These are phyloP conservation scores for Neodontobutis hainanensis DNA, from an alignment of 2,113 vertebrate genomes.

Conservation along the genomic window DNA sequence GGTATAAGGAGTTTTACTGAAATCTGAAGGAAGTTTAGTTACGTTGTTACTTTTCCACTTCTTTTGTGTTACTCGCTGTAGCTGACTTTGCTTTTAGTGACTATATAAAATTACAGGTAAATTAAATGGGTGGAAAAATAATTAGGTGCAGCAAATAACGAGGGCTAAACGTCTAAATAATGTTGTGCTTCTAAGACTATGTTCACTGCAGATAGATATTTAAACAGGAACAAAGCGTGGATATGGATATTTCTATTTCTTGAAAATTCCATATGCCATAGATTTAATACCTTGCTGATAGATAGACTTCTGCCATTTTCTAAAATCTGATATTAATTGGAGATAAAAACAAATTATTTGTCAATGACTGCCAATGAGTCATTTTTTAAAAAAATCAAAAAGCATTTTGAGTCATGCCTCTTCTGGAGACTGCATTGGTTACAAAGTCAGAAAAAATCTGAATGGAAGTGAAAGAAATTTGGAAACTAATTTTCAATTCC, in stretches of 20 bases:
- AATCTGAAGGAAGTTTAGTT: conserved; percentile 12
- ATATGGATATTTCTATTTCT: neutral
- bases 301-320: too few species aligned
- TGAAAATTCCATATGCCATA: too few species aligned
- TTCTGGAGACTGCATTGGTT: too few species aligned
- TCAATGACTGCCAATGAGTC: too few species aligned
- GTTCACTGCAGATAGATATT: conserved; percentile 24
- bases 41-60: neutral
- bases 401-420: too few species aligned
- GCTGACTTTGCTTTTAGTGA: neutral
- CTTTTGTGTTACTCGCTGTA: neutral
- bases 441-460: too few species aligned
- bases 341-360: too few species aligned
- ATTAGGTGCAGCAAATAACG: conserved; percentile 1
- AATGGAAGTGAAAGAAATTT: too few species aligned
- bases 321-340: too few species aligned
- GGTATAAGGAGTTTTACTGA: conserved; percentile 14
- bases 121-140: neutral
- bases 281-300: too few species aligned
- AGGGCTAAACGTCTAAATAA: conserved; percentile 3
- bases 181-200: conserved; percentile 50
- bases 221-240: conserved; percentile 25
- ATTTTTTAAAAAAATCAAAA: too few species aligned
- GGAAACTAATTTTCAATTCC: too few species aligned
- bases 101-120: neutral